Base-by-base conservation (phyloP, 2,113 vertebrate genomes). In the Telmatochromis sp. region DNA sequence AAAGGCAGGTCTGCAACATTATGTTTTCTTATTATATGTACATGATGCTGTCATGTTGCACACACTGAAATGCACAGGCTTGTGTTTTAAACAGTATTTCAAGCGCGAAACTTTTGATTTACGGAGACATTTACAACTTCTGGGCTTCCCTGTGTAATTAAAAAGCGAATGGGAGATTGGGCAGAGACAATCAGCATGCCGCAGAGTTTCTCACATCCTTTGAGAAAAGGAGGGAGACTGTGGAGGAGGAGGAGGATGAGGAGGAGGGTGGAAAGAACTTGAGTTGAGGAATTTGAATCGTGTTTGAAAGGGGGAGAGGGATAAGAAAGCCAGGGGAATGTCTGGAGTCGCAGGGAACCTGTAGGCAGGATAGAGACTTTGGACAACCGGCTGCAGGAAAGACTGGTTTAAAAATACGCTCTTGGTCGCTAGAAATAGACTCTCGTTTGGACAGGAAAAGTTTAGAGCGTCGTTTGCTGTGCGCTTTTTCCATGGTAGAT, bases 241-340 rank as follows among this genome's bases (percentile, higher is more conserved):
- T 17, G 85, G 85, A 81, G 65, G 60, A 81, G 84, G 81, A 51
- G 58, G 82, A 57, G 50, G 82, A 75, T 75, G 87, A 82, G 80
- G 81, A 87, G 91, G 86, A 92, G 93, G 91, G 87, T 80, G 92
- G 93, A 94, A 92, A 95, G 87, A 93, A 92, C 86, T 95, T 91
- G 93, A 93, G 95, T 95, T 93, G 83, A 96, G 95, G 96, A 96
- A 96, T 97, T 96, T 93, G 94, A 94, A 89, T 94, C 93, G 68
- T 94, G 94, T 89, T 92, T 90, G 92, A 84, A 93, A 89, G 90
- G 84, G 89, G 87, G 84, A 87, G 85, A 86, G 86, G 85, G 83
- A 79, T 58, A 85, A 84, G 84, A 88, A 78, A 82, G 88, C 14
- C 60, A 83, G 79, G 87, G 88, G 90, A 55, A 88, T 87, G 90